Conservation (phyloP, 2,113 vertebrate species). For the Epinephelus lanceolatus region DNA sequence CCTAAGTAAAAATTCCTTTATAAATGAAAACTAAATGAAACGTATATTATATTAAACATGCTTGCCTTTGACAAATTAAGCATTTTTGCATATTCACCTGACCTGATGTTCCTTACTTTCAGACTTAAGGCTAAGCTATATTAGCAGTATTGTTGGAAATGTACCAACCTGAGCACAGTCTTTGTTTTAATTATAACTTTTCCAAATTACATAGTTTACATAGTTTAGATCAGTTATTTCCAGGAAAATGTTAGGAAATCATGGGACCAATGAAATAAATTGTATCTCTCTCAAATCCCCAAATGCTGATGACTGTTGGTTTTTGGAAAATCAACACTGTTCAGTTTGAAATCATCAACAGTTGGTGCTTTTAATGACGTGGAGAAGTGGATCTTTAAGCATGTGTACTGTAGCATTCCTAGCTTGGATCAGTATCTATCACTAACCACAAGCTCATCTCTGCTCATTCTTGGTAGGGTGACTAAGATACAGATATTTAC, state of each 20-base stretch:
- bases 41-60: too few relatives aligned
- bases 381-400: background rate
- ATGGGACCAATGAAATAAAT: background rate
- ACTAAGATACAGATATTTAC: slow-evolving; percentile 10
- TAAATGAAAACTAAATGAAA: background rate
- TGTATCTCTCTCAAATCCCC: background rate
- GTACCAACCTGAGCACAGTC: background rate
- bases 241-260: background rate
- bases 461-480: background rate
- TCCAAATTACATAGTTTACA: background rate
- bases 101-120: background rate
- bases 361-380: background rate
- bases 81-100: background rate
- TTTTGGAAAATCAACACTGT: background rate
- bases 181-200: background rate
- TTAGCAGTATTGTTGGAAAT: background rate
- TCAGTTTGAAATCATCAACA: slow-evolving; percentile 3
- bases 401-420: slow-evolving; percentile 2
- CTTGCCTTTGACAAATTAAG: too few relatives aligned
- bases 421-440: background rate
- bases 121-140: background rate
- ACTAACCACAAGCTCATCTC: background rate
- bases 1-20: background rate
- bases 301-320: slow-evolving; percentile 8
- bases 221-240: background rate